Percentiles rank a stretch among this genome's conserved stretches.
Conservation (phyloP, 2,797 vertebrate species). For the Chiropotes sagulatus region DNA sequence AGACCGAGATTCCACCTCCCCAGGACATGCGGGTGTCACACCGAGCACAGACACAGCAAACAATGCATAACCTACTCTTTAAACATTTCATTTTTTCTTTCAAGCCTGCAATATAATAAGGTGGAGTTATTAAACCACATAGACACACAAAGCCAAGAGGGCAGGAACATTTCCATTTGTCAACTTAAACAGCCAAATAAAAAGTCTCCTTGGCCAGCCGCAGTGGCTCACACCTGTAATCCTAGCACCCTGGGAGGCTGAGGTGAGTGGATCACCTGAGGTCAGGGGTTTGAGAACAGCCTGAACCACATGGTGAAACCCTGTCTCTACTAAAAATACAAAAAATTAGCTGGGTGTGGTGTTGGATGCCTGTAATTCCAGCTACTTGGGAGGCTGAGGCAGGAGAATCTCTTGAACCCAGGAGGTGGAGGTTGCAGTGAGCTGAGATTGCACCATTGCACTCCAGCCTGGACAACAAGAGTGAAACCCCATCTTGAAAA, state of each 20-base stretch:
- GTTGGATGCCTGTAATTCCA: neutral
- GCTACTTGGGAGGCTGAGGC: neutral
- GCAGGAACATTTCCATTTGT: neutral
- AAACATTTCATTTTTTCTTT: conserved; percentile 87
- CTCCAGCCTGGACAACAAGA: neutral
- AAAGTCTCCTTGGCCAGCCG: neutral
- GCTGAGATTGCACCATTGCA: rapidly evolving
- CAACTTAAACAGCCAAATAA: neutral
- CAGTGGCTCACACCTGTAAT: neutral
- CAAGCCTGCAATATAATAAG: conserved; percentile 84
- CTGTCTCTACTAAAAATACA: neutral
- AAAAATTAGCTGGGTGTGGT: neutral
- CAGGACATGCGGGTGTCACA: conserved; percentile 48
- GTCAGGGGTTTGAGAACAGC: neutral
- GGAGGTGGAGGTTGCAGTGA: neutral
- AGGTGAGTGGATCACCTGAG: neutral
- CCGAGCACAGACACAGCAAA: conserved; percentile 71
- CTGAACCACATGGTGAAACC: neutral
- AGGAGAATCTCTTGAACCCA: neutral
- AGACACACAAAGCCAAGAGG: neutral
- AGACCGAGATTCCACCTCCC: conserved; percentile 71
- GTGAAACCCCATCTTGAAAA: neutral
- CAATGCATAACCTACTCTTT: conserved; percentile 84
- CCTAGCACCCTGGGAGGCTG: neutral
- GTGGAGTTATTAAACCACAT: conserved; percentile 49